Conservation (phyloP, 2,797 vertebrate species). For the Australoheros facetus region DNA sequence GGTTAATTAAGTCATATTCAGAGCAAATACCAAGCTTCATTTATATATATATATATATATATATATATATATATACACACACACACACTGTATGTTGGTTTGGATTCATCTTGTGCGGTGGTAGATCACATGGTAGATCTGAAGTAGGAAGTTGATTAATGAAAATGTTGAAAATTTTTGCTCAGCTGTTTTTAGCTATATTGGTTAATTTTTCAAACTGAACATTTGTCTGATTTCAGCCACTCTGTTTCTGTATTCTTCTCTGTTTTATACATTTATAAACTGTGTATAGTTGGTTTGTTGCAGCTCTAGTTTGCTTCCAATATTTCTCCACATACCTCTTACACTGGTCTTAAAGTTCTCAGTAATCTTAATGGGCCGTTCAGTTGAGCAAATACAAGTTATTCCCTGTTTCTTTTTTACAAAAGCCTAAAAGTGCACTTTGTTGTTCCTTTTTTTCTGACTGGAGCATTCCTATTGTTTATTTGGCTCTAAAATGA, state of each 20-base stretch:
- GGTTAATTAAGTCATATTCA: too few species aligned
- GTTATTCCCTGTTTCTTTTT: background rate
- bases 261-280: background rate
- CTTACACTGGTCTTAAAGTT: background rate
- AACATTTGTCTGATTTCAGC: background rate
- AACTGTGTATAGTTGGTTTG: background rate
- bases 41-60: too few species aligned
- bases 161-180: background rate
- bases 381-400: background rate
- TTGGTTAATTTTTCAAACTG: background rate
- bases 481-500: background rate
- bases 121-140: too few species aligned
- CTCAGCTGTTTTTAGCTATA: background rate
- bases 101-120: too few species aligned
- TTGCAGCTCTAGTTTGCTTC: background rate
- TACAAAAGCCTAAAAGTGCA: background rate
- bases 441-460: background rate
- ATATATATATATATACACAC: too few species aligned
- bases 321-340: background rate
- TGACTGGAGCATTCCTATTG: background rate
- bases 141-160: too few species aligned
- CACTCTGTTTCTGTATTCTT: background rate
- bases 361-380: background rate
- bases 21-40: too few species aligned
- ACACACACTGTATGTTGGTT: too few species aligned